phyloP scores from a whole-genome alignment of 2,113 vertebrate species.

The Gymnogyps californianus region DNA sequence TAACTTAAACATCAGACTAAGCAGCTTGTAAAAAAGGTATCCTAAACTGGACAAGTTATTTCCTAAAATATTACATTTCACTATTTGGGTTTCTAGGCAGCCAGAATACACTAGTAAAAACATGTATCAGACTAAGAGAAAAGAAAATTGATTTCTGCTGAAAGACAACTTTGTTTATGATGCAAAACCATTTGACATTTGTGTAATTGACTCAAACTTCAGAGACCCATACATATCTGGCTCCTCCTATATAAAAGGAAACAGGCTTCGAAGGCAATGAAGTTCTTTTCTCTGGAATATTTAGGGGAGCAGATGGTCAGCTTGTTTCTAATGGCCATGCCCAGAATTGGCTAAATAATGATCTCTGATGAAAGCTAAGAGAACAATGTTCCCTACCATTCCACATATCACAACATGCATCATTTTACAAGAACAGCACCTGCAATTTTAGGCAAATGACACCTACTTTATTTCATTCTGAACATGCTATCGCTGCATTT shows the following conservation, averaged over 20 bases:
- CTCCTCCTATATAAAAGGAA: background rate
- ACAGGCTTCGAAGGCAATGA: background rate
- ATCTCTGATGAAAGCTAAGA: background rate
- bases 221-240: background rate
- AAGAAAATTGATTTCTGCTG: background rate
- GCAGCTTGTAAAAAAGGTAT: background rate
- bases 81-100: background rate
- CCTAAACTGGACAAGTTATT: background rate
- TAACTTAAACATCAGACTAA: background rate
- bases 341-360: background rate
- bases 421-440: background rate
- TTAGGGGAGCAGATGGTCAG: background rate
- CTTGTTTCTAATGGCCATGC: background rate
- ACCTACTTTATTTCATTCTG: background rate
- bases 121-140: background rate
- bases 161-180: background rate
- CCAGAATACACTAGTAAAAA: background rate
- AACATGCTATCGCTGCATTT: background rate
- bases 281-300: background rate
- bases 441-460: background rate
- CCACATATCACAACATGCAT: background rate
- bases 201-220: background rate
- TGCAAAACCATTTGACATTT: background rate
- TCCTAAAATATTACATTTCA: background rate
- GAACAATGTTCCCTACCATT: background rate